Base-by-base conservation (phyloP, 2,113 vertebrate species). In the Melanerpes aurifrons region DNA sequence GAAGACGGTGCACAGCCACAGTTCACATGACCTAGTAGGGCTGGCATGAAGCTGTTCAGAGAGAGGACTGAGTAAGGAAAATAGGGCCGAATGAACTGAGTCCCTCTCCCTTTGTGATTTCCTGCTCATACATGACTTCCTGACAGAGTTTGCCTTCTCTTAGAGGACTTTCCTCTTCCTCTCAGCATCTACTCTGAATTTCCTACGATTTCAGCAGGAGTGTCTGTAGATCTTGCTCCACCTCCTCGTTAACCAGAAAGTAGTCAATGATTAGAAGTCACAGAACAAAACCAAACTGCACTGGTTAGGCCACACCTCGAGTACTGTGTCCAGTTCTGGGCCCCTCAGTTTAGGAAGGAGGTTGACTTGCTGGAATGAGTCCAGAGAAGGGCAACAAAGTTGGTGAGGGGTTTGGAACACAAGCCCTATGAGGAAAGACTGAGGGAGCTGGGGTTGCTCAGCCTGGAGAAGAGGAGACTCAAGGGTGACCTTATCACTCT, bases 1-100 rank as follows among this genome's bases (percentile, higher is more conserved):
- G 43, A 47, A 53, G 16, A 19, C 5, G 40, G 19, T 29, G 3
- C 32, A 5, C 16, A 66, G 48, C 12, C 57, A 11, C 2, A 4
- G 16, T n/a, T 50, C 62, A 10, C 0, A 0, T 53, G 26, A 58
- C 12, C 19, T 37, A 1, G 0, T 20, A 58, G 25, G 43, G 29
- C 15, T 68, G 43, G 2, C 14, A 19, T 16, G 64, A 70, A 71
- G 48, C 6, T 61, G 14, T 70, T 77, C 37, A 53, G 21, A 54
- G 25, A n/a, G 25, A n/a, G 13, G 15, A 7, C 9, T 71, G 29
- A 54, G 50, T 25, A 75, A 70, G 6, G 7, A 71, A 77, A 29
- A 6, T 4, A 69, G 56, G 20, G 24, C 7, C 73, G 43, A 73
- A 63, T 31, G n/a, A 21, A 43, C 15, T 26, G 15, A 56, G 25